Evolutionary conservation across 2,113 vertebrate species (phyloP).

Genomic region (Mormoops blainvillei): DNA sequence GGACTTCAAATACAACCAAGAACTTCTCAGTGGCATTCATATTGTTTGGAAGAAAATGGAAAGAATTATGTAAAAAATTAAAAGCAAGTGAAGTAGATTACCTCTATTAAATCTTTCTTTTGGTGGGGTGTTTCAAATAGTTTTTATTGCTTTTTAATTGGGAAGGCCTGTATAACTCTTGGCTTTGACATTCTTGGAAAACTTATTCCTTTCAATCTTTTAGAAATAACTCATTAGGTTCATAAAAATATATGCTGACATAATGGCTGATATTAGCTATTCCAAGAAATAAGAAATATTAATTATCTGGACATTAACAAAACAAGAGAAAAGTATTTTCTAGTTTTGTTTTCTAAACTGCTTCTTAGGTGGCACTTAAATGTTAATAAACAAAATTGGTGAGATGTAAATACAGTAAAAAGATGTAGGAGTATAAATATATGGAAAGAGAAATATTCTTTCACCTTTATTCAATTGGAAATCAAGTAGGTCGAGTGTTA

Average conservation of each 20-base stretch:
- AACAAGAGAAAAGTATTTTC: not conserved
- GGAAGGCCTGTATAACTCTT: not conserved
- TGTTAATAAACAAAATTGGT: not conserved
- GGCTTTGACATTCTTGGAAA: not conserved
- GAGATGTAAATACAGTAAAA: not conserved
- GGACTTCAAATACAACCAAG: not conserved
- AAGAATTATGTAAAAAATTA: slow-evolving; percentile 5
- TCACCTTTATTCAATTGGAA: not conserved
- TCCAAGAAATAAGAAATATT: not conserved
- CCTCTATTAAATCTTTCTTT: not conserved
- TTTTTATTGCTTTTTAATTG: slow-evolving; percentile 10
- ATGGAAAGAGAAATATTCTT: not conserved
- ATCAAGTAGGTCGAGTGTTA: not conserved
- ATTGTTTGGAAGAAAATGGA: not conserved
- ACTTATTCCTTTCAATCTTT: not conserved
- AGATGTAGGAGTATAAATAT: not conserved
- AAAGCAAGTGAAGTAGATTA: not conserved
- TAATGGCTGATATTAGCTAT: not conserved
- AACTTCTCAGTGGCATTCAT: not conserved
- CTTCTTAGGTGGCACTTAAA: not conserved
- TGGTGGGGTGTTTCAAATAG: not conserved
- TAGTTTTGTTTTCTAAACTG: not conserved
- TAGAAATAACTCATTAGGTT: not conserved
- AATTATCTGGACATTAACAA: not conserved
- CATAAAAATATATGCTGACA: not conserved